phyloP scores from a whole-genome alignment of 2,888 invertebrate genomes.

The Holacanthella duospinosa region DNA sequence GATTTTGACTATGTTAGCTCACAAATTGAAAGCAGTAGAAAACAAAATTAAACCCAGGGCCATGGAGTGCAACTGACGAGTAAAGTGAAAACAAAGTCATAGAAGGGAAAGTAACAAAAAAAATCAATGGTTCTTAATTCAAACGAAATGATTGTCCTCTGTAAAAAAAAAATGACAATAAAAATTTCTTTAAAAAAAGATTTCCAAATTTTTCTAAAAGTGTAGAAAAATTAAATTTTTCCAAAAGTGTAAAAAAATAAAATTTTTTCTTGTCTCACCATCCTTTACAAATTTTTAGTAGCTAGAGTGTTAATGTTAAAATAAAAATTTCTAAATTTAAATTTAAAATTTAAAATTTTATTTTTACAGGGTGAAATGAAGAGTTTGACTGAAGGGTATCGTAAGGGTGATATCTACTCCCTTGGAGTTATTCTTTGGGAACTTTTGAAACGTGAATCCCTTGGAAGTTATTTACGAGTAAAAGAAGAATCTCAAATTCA shows the following conservation, averaged over 20 bases:
- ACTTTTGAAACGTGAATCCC: slow-evolving; percentile 55
- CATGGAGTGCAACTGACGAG: too few relatives aligned
- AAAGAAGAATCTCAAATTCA: slow-evolving; percentile 31
- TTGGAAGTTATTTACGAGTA: slow-evolving; percentile 28
- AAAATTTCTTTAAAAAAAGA: neutral
- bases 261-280: neutral
- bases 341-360: neutral
- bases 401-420: slow-evolving; percentile 73
- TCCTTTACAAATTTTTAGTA: too few relatives aligned
- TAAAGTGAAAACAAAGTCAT: too few relatives aligned
- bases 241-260: neutral
- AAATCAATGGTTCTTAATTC: too few relatives aligned
- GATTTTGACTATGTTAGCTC: too few relatives aligned
- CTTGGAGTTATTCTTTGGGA: slow-evolving; percentile 78
- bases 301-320: neutral
- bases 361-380: slow-evolving; percentile 16
- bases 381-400: slow-evolving; percentile 50
- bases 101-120: too few relatives aligned
- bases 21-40: too few relatives aligned
- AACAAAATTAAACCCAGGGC: too few relatives aligned
- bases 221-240: neutral
- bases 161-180: too few relatives aligned
- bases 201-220: neutral
- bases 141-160: too few relatives aligned
- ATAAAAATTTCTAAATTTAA: neutral